These are phyloP conservation scores for Catamblyrhynchus diadema DNA, from an alignment of 2,797 vertebrate species.

Conservation along the genomic window DNA sequence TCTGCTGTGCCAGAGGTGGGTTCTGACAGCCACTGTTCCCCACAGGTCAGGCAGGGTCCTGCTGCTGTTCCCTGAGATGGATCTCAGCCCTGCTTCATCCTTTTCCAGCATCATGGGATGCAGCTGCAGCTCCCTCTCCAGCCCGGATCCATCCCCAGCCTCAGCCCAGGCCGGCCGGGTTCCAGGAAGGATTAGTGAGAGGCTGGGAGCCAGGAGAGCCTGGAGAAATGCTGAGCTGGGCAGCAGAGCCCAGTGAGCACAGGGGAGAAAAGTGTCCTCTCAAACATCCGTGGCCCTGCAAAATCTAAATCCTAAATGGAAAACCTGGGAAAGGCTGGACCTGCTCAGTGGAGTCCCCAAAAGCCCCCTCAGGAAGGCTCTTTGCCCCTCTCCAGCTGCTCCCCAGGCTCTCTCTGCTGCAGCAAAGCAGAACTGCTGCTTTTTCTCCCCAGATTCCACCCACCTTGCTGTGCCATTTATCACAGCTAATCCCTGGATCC, in stretches of 20 bases:
- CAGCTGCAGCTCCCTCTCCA: not conserved
- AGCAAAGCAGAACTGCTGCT: not conserved
- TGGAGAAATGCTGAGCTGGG: not conserved
- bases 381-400: not conserved
- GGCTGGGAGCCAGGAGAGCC: not conserved
- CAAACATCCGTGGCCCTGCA: not conserved
- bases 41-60: not conserved
- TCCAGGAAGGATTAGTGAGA: not conserved
- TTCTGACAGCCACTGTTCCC: not conserved
- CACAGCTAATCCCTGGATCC: not conserved
- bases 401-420: not conserved
- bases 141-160: not conserved
- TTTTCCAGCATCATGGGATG: accelerated
- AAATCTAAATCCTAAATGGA: not conserved
- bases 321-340: not conserved
- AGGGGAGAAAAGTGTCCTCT: not conserved
- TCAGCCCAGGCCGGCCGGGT: not conserved
- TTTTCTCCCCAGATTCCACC: not conserved
- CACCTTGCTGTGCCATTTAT: accelerated
- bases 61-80: not conserved
- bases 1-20: not conserved
- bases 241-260: not conserved
- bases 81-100: not conserved
- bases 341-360: not conserved
- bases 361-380: not conserved